Percentiles rank a stretch among this genome's conserved stretches.
Conservation (phyloP, 2,797 vertebrate species). For the Cynodonichthys magdalenae region DNA sequence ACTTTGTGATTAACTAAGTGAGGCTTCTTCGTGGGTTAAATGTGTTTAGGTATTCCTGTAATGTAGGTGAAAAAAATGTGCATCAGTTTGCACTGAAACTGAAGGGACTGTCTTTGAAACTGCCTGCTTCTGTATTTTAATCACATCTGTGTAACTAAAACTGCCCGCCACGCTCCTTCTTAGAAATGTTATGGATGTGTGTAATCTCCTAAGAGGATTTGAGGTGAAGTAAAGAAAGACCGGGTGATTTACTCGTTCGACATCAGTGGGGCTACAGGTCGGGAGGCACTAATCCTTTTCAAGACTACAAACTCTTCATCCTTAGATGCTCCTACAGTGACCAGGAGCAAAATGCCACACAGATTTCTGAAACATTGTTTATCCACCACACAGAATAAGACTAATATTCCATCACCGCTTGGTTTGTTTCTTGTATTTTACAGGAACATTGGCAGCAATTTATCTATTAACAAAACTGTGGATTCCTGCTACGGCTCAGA, state of each 20-base stretch:
- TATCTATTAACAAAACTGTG: conserved; percentile 87
- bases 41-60: conserved; percentile 17
- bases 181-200: conserved; percentile 57
- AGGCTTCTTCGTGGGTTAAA: conserved; percentile 30
- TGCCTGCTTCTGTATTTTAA: conserved; percentile 31
- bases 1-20: conserved; percentile 20
- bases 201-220: conserved; percentile 77
- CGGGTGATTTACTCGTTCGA: conserved; percentile 40
- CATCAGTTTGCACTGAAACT: conserved; percentile 8
- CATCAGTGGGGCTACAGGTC: conserved; percentile 53
- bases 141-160: conserved; percentile 40
- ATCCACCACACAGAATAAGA: conserved; percentile 11
- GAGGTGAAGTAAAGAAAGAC: conserved; percentile 44
- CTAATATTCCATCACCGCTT: neutral
- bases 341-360: conserved; percentile 31
- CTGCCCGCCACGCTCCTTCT: conserved; percentile 26
- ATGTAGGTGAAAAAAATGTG: conserved; percentile 25
- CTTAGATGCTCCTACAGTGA: conserved; percentile 29
- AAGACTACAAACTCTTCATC: conserved; percentile 48
- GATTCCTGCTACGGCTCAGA: conserved; percentile 87
- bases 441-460: conserved; percentile 92
- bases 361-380: conserved; percentile 1
- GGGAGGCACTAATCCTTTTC: conserved; percentile 66
- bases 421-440: conserved; percentile 9
- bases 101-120: neutral